Percentiles rank a stretch among this genome's conserved stretches.
Conservation (phyloP, 1,140 invertebrate species). For the Archegozetes longisetosus region DNA sequence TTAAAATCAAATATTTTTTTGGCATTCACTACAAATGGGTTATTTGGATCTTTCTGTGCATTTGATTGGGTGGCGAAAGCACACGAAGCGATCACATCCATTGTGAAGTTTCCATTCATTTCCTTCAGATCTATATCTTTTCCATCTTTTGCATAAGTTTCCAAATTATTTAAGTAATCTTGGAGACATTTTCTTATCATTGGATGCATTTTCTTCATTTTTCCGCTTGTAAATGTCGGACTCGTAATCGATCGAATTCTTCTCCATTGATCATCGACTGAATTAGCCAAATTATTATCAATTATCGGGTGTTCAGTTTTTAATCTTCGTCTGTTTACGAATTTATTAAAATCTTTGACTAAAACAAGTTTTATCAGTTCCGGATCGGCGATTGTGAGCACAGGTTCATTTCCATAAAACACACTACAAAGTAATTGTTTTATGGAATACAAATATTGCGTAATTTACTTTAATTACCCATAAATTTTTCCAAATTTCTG, state of each 20-base stretch:
- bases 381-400: constrained; percentile 16
- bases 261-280: constrained; percentile 36
- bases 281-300: neutral
- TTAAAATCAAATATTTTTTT: constrained; percentile 18
- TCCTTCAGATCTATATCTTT: constrained; percentile 1
- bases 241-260: constrained; percentile 37
- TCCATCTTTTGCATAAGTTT: neutral
- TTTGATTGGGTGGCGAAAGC: constrained; percentile 38
- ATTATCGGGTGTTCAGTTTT: neutral
- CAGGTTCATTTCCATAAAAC: constrained; percentile 17
- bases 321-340: constrained; percentile 9
- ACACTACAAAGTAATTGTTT: constrained; percentile 6
- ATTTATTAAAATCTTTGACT: constrained; percentile 21
- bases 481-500: constrained; percentile 15
- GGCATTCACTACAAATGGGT: constrained; percentile 27
- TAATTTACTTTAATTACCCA: constrained; percentile 9
- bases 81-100: constrained; percentile 41
- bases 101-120: constrained; percentile 20
- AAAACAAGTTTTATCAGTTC: constrained; percentile 19
- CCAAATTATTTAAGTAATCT: neutral
- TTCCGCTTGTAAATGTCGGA: constrained; percentile 40
- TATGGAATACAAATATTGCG: neutral
- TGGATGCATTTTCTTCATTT: constrained; percentile 36
- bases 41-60: constrained; percentile 33
- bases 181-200: constrained; percentile 19